Percentiles rank a stretch among this genome's conserved stretches.
Conservation (phyloP, 1,140 invertebrate genomes). For the Metopolophium dirhodum region DNA sequence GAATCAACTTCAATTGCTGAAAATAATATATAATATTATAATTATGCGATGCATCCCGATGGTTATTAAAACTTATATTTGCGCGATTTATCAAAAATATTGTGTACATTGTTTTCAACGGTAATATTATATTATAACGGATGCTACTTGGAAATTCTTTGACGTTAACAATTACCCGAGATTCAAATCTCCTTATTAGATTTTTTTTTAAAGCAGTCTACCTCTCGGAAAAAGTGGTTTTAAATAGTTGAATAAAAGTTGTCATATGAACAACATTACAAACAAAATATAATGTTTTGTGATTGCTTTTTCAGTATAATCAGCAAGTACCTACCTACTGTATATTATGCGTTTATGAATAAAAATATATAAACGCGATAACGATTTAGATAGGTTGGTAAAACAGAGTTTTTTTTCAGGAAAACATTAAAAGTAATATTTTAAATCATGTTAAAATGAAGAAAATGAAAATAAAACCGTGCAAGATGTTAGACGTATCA, state of each 20-base stretch:
- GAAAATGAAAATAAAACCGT: background rate
- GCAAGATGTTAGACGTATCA: background rate
- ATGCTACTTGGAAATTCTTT: background rate
- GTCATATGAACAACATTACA: background rate
- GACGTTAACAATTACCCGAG: background rate
- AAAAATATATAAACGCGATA: background rate
- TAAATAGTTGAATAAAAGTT: constrained; percentile 29
- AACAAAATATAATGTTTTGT: background rate
- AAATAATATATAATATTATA: too few species aligned
- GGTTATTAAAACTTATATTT: background rate
- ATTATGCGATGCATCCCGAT: background rate
- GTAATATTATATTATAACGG: background rate
- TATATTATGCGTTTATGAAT: background rate
- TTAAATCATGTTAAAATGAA: background rate
- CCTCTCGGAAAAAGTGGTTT: background rate
- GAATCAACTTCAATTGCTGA: too few species aligned
- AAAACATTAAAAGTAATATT: background rate
- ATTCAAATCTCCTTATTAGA: background rate
- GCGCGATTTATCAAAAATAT: background rate
- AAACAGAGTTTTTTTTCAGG: background rate
- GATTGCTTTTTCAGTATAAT: background rate
- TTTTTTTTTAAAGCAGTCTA: background rate
- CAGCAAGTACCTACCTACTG: background rate
- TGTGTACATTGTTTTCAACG: constrained; percentile 13
- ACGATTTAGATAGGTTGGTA: background rate